Evolutionary conservation across 1,140 invertebrate genomes (phyloP), one percentile per base, ranked within the genome.

Genomic region (Hycleus cichorii): DNA sequence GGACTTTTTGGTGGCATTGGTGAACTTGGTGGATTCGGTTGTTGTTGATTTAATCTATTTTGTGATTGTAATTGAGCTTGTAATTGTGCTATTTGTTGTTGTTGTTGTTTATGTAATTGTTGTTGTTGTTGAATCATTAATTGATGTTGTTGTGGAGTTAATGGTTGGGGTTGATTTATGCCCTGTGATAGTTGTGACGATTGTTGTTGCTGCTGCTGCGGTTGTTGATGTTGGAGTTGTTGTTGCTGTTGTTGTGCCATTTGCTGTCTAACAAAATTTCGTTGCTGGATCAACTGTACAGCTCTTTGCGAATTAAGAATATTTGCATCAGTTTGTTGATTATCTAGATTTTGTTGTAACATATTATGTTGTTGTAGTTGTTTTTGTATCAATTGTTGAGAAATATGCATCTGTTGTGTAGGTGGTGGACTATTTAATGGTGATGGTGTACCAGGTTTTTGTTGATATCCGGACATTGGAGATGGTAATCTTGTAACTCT

Each of bases 101-200:
- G 78, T 51, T 76, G 69, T 49, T 76, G 74, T 40, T 65, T 61
- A 39, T 72, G 65, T 57, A 75, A 72, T 55, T 72, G 67, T 49
- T 78, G 69, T 64, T 81, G 79, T 40, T 81, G 81, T 61, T 81
- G 80, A 55, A 77, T 57, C 12, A 76, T 75, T 40, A 78, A 71
- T 53, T 77, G 79, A 67, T 79, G 77, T 42, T 80, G 80, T 11
- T 42, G 40, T 42, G 77, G 75, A 62, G 78, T 74, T 47, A 77
- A 73, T 48, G 75, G 75, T 60, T 80, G 80, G 1, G 78, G 79
- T n/a, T 76, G 75, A 42, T 76, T 70, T 43, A 77, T 74, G 57
- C 74, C 74, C 3, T 32, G 32, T 32, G 4, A 7, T 32, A 74
- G 74, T 49, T 77, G 76, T 0, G 72, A 64, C 40, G 76, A 74